phyloP scores from a whole-genome alignment of 2,797 vertebrate genomes.

The Caiman crocodilus region DNA sequence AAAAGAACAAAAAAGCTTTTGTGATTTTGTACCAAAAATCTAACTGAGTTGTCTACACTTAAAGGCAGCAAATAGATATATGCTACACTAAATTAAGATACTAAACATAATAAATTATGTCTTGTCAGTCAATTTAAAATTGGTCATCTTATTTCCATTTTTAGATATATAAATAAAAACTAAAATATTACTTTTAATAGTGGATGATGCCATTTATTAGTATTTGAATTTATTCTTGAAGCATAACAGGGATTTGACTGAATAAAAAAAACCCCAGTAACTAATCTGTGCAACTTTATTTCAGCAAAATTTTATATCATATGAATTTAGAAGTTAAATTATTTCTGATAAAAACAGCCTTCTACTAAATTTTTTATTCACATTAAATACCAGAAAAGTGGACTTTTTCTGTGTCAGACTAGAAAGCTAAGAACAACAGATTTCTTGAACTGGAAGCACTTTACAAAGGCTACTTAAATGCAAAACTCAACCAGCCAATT shows the following conservation, averaged over 20 bases:
- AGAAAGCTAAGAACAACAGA: not conserved
- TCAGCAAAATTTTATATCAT: not conserved
- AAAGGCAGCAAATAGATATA: not conserved
- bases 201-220: not conserved
- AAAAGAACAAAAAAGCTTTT: not conserved
- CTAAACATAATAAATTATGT: not conserved
- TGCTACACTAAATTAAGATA: not conserved
- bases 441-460: not conserved
- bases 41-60: constrained; percentile 18
- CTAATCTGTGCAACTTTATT: not conserved
- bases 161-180: not conserved
- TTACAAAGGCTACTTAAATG: not conserved
- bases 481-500: not conserved
- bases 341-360: not conserved
- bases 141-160: not conserved
- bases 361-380: not conserved
- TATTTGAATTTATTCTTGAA: not conserved
- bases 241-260: not conserved
- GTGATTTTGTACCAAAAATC: constrained; percentile 2
- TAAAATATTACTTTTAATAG: not conserved
- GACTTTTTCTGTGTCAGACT: not conserved
- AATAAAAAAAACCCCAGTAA: not conserved
- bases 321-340: not conserved
- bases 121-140: not conserved
- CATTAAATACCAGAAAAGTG: not conserved